phyloP scores from a whole-genome alignment of 1,140 invertebrate genomes.

The Megalonaias nervosa region DNA sequence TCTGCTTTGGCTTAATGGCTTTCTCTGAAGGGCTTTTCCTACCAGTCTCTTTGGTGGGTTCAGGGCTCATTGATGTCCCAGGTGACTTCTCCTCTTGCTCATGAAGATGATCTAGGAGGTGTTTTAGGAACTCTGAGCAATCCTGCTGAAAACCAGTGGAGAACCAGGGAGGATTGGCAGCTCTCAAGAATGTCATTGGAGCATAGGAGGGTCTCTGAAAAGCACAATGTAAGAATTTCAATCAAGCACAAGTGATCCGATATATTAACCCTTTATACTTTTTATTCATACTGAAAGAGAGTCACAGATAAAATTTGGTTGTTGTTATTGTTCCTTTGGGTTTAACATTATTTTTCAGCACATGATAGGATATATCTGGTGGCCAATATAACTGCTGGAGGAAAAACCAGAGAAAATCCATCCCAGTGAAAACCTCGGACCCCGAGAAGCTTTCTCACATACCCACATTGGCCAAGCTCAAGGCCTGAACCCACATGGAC shows the following conservation, averaged over 20 bases:
- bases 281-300: too few species aligned
- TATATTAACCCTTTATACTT: background rate
- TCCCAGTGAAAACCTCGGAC: too few species aligned
- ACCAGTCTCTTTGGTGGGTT: conserved; percentile 1
- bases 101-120: conserved; percentile 80
- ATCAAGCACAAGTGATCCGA: background rate
- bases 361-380: too few species aligned
- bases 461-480: too few species aligned
- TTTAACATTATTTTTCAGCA: too few species aligned
- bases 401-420: too few species aligned
- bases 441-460: too few species aligned
- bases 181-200: conserved; percentile 80
- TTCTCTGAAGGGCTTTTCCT: background rate
- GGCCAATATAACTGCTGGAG: too few species aligned
- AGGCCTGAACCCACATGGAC: too few species aligned
- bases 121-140: conserved; percentile 88
- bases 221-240: background rate
- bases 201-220: conserved; percentile 73
- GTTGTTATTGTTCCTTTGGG: too few species aligned
- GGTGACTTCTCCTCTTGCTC: conserved; percentile 75
- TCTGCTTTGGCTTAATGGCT: conserved; percentile 23
- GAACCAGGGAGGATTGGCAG: conserved; percentile 83
- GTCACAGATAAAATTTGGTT: too few species aligned
- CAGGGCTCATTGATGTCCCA: background rate
- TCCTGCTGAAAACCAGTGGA: conserved; percentile 85